Evolutionary conservation across 2,113 vertebrate species (phyloP), one percentile per base, ranked within the genome.

Genomic region (Stigmatopora nigra): DNA sequence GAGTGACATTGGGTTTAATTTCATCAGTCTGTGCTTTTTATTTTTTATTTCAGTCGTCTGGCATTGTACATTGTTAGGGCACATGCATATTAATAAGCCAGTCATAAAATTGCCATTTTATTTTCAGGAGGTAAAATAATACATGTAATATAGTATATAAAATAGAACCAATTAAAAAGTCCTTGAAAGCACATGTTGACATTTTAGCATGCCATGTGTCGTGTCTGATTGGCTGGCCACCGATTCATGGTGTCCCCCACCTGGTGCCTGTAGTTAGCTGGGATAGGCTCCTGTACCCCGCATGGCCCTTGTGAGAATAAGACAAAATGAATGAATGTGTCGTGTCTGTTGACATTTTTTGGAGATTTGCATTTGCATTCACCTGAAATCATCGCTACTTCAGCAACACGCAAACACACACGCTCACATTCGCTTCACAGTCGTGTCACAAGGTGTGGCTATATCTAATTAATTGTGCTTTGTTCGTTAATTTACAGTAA

Each of bases 141-240:
- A 80, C 57, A 79, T 61, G 59, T 15, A 61, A 44, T 61, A 22
- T 19, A 61, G 75, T 78, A 82, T 81, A 77, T 72, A 76, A 82
- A 77, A 67, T 17, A 14, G 67, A 68, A 63, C 72, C 82, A 83
- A 86, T 86, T 83, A 85, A 72, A 69, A 68, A 69, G 86, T 80
- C 69, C 86, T 88, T 80, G 73, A 84, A 84, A 84, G 73, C 77
- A 77, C 80, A 83, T 86, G 85, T 83, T 88, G 88, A 90, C 86
- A 90, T 90, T 90, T 90, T 85, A 86, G 72, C 76, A 80, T 10
- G 19, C 72, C 19, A 45, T 13, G 6, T 74, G 72, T 83, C 71
- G 55, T 72, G 4, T 15, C 77, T 82, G 25, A 71, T 79, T 90
- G 86, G 86, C 86, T 31, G 25, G 25, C 25, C 25, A 31, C 25